These are phyloP conservation scores for Bergia sp. DNA, from an alignment of 92 coral and sea anemone genomes.

Conservation along the genomic window DNA sequence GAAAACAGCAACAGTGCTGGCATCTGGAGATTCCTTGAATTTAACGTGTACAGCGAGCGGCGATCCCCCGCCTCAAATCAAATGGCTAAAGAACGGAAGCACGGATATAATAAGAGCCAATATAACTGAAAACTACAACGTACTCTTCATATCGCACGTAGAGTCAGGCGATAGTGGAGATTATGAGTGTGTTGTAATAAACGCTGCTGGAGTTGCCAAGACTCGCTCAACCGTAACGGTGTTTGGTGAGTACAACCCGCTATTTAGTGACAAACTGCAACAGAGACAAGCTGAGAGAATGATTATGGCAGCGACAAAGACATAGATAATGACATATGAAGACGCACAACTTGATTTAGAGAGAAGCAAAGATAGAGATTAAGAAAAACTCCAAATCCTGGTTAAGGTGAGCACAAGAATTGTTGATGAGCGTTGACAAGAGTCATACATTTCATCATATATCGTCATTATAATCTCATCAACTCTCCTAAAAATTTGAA, in stretches of 20 bases:
- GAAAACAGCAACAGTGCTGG: neutral
- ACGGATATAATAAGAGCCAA: slow-evolving; percentile 10
- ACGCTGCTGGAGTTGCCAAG: slow-evolving; percentile 2
- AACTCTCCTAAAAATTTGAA: too few species aligned
- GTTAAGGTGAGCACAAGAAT: too few species aligned
- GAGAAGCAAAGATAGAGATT: too few species aligned
- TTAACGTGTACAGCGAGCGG: slow-evolving; percentile 9
- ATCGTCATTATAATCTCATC: too few species aligned
- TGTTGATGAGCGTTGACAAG: too few species aligned
- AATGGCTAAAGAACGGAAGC: slow-evolving; percentile 32
- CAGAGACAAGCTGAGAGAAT: neutral
- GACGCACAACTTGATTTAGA: too few species aligned
- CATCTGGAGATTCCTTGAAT: neutral
- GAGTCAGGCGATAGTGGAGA: slow-evolving; percentile 11
- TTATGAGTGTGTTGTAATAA: slow-evolving; percentile 10
- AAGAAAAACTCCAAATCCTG: too few species aligned
- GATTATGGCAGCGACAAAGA: too few species aligned
- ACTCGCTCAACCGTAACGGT: slow-evolving; percentile 24
- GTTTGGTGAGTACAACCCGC: neutral
- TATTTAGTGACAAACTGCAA: neutral
- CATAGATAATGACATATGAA: too few species aligned
- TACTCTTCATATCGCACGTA: slow-evolving; percentile 4
- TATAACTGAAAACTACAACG: neutral
- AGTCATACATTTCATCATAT: too few species aligned
- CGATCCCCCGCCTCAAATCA: slow-evolving; percentile 31